Evolutionary conservation across 2,797 vertebrate genomes (phyloP), one percentile per base, ranked within the genome.

Genomic region (Catostomus latipinnis): DNA sequence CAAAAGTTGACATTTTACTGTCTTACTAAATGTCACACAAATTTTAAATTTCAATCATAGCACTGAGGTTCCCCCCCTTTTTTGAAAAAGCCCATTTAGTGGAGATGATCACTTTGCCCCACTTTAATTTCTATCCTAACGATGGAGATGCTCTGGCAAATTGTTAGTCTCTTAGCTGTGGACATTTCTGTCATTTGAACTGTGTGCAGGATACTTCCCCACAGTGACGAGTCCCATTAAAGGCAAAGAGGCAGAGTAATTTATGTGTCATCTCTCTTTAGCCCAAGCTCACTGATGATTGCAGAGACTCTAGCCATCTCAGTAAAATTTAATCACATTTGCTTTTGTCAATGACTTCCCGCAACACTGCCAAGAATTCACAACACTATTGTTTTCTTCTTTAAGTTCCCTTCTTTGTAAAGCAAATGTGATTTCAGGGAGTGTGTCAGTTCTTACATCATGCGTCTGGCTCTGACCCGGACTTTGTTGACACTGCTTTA

Each of bases 251-350:
- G 90, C 88, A 90, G 91, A 93, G 91, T 92, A 91, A 94, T 94
- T 92, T 92, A 89, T 77, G 86, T 94, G 93, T 94, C 94, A 93
- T 89, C 91, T 93, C 92, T 89, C 88, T 93, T 94, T 94, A 94
- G 91, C 86, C 85, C 78, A 67, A 91, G 89, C 91, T 90, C 88
- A 13, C 84, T 90, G 90, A 93, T 89, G 89, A 89, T 92, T 86
- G 85, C 87, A 85, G 90, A 93, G 90, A 91, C 83, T 87, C 90
- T 84, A 81, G 88, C 84, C 68, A 91, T 90, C 91, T 90, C 89
- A 88, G 88, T 82, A 89, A 92, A 92, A 91, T 90, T 89, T 90
- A 91, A 94, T 94, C 92, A 92, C 88, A 92, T 93, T 94, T 91
- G 92, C 93, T 91, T 93, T 93, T 91, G 92, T 93, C 86, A 94